Evolutionary conservation across 30 jellyfish, hydroid and myxozoan species (phyloP).

Genomic region (Cassiopea andromeda): DNA sequence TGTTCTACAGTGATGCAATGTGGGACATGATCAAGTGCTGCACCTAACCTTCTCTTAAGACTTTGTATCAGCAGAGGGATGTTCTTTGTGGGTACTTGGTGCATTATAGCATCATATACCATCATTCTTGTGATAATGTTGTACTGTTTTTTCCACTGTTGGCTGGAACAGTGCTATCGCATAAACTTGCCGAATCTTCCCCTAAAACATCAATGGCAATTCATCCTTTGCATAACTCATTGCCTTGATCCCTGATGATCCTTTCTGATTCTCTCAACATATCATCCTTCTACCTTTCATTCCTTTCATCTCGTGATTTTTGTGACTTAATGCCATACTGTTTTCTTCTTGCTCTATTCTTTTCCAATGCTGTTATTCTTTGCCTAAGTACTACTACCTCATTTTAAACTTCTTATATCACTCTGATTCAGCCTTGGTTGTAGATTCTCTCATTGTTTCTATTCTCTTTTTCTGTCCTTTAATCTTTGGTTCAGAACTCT

Average conservation of each 20-base stretch:
- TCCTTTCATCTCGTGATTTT: not conserved
- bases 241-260: not conserved
- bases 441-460: not conserved
- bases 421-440: not conserved
- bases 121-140: constrained; percentile 6
- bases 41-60: not conserved
- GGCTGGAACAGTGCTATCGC: not conserved
- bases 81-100: constrained; percentile 37
- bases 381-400: not conserved
- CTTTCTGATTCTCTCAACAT: not conserved
- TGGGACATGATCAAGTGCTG: constrained; percentile 25
- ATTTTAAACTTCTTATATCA: not conserved
- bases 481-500: constrained; percentile 12
- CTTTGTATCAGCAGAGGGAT: constrained; percentile 29
- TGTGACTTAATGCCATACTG: constrained; percentile 12
- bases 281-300: constrained; percentile 8
- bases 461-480: constrained; percentile 8
- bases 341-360: constrained; percentile 9
- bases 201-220: not conserved
- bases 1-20: constrained; percentile 48
- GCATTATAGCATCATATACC: constrained; percentile 20
- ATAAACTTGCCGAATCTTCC: not conserved
- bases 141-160: not conserved
- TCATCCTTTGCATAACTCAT: not conserved
- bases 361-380: constrained; percentile 6